Evolutionary conservation across 2,888 invertebrate species (phyloP), one percentile per base, ranked within the genome.

Genomic region (Hirtodrosophila alboralis): DNA sequence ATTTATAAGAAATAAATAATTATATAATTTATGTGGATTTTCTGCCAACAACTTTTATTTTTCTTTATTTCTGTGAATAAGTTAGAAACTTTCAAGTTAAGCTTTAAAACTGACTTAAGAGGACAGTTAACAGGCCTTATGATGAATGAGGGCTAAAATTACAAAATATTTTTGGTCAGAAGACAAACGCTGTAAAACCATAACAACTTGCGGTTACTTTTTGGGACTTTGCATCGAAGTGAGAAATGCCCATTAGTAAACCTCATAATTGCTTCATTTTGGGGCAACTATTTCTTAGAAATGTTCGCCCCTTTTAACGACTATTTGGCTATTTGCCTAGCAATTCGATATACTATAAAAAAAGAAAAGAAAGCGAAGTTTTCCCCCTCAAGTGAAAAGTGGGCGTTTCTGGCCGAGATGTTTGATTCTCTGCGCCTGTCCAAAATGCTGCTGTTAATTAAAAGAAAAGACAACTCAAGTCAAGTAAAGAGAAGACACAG

Each of bases 191-290:
- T 7, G 33, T 10, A 3, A 4, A 31, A 26, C 40, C 51, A 27
- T 36, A 53, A 27, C 52, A 44, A 64, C 18, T 63, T 74, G 71
- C 52, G 71, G 74, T 59, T 52, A 59, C 13, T n/a, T 14, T 9
- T 28, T 40, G 61, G 53, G 30, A 33, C 53, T 64, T n/a, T n/a
- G n/a, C n/a, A n/a, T n/a, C n/a, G 18, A 18, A 18, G 18, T 18
- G 18, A 84, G 77, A 87, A 88, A 88, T 86, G 86, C 83, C 87
- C 90, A 90, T 90, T 90, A 90, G 88, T 80, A 75, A 80, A 87
- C 89, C 88, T 86, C 83, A 89, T 89, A 90, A 90, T 89, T 89
- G 87, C 89, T 90, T 89, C 81, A 89, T 90, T 85, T 74, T 49
- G 43, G 49, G 33, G 10, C 51, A 74, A 72, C 72, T 69, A 72